Evolutionary conservation across 2,113 vertebrate species (phyloP).

Genomic region (Gasterosteus nipponicus): DNA sequence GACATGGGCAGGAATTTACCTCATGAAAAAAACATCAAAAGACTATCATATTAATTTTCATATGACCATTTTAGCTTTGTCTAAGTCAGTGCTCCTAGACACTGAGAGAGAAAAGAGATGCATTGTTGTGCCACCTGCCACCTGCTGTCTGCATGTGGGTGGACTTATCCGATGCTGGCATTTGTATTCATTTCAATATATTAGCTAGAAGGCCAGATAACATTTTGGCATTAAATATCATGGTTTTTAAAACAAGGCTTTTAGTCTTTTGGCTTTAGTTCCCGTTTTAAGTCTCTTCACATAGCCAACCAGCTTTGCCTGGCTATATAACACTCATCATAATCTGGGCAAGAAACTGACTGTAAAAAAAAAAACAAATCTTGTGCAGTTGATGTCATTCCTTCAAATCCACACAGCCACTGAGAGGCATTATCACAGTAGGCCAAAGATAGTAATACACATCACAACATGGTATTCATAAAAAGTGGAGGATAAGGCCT

Average conservation of each 20-base stretch:
- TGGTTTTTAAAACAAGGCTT: background rate
- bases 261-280: background rate
- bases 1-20: background rate
- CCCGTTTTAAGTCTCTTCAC: background rate
- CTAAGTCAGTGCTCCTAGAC: background rate
- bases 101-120: background rate
- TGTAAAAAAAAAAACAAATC: background rate
- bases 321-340: background rate
- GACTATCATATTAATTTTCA: background rate
- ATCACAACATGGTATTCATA: slow-evolving; percentile 14
- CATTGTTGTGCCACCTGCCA: slow-evolving; percentile 7
- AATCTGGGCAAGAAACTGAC: background rate
- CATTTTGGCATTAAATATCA: background rate
- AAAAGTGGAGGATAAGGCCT: slow-evolving; percentile 21
- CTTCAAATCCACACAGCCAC: background rate
- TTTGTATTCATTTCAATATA: background rate
- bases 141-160: slow-evolving; percentile 28
- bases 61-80: background rate
- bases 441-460: slow-evolving; percentile 12
- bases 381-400: background rate
- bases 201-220: background rate
- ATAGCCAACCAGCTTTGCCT: background rate
- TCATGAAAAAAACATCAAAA: background rate
- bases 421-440: slow-evolving; percentile 10
- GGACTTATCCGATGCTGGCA: slow-evolving; percentile 16